Evolutionary conservation across 1,140 invertebrate genomes (phyloP), one percentile per base, ranked within the genome.

Genomic region (Cepaea nemoralis): DNA sequence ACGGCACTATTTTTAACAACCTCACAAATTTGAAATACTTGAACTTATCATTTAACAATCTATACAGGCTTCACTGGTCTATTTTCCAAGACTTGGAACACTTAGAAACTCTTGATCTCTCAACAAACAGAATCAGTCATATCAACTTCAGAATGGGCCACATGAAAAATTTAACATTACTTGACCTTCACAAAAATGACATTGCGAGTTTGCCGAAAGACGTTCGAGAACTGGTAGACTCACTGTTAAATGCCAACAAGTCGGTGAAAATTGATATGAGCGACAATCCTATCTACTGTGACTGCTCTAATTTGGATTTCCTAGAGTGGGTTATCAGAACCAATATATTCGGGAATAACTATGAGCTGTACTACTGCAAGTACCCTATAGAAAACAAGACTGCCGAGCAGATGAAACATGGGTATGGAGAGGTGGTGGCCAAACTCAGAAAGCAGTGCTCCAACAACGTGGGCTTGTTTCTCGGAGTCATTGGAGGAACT

Each of bases 231-330:
- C 77, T 63, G 8, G 33, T 79, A 5, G 24, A 35, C 40, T 0
- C 1, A 1, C 59, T 69, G 12, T 16, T 69, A 27, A 31, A 27
- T 1, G 27, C 0, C 12, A 42, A 69, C 12, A 39, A 27, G 19
- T 31, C 31, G 14, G 35, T 77, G 0, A 42, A 5, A 19, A 48
- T 79, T n/a, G 66, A 69, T 42, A 69, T 79, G 63, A 19, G 42
- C 0, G 0, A 48, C 0, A 79, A 79, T 35, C 77, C 77, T 31
- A 79, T 79, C 16, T 1, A 27, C 10, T 79, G 77, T 48, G 48
- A 79, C 63, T 79, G 77, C 27, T 37, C 35, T 5, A 79, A 79
- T 39, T 31, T 79, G n/a, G 77, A 69, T n/a, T 79, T 79, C 35
- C 37, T 79, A 31, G 59, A 79, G 14, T 79, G 77, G 77, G 77